Evolutionary conservation across 2,113 vertebrate species (phyloP).

Genomic region (Ictidomys tridecemlineatus): DNA sequence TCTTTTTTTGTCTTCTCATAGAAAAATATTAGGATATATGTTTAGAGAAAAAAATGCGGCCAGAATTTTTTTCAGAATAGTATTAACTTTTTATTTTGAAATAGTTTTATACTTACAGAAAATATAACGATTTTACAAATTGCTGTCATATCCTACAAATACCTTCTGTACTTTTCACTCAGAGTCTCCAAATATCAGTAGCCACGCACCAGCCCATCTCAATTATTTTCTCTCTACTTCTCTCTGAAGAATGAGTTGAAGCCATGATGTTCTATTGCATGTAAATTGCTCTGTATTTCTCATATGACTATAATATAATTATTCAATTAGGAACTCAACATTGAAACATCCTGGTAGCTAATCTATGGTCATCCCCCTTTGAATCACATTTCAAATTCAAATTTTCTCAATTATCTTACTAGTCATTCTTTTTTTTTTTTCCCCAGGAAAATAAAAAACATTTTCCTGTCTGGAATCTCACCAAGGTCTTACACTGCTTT

Average conservation of each 20-base stretch:
- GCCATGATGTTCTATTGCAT: not conserved
- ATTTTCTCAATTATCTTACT: not conserved
- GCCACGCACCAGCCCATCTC: not conserved
- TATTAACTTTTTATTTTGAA: not conserved
- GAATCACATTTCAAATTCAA: not conserved
- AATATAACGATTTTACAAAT: not conserved
- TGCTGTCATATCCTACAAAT: not conserved
- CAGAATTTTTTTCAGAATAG: not conserved
- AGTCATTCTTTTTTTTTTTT: not conserved
- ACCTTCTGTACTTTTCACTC: not conserved
- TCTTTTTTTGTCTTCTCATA: not conserved
- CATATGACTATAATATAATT: not conserved
- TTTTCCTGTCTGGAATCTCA: not conserved
- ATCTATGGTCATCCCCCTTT: not conserved
- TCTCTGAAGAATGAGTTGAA: not conserved
- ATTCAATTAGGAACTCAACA: not conserved
- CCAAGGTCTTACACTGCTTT: not conserved
- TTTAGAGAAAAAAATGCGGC: not conserved
- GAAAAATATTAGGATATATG: not conserved
- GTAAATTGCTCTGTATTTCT: not conserved
- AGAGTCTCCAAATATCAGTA: not conserved
- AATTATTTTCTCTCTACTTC: not conserved
- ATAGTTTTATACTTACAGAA: not conserved
- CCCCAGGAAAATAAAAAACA: not conserved
- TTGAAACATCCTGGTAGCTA: not conserved